phyloP scores from a whole-genome alignment of 2,113 vertebrate species.

The Anoplopoma fimbria region DNA sequence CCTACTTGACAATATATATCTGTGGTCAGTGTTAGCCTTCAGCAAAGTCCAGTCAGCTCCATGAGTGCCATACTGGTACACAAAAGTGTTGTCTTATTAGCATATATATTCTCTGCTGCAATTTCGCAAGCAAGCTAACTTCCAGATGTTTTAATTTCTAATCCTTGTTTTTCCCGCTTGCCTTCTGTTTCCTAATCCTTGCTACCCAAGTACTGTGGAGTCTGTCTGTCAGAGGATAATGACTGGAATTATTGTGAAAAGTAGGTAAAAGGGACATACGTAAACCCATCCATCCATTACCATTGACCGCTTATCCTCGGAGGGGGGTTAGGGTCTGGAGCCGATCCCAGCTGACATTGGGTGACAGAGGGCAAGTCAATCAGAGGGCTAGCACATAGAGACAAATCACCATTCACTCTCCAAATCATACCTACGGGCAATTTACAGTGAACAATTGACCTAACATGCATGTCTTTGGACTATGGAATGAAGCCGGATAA shows the following conservation, averaged over 20 bases:
- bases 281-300: background rate
- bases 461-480: background rate
- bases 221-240: conserved; percentile 40
- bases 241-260: conserved; percentile 27
- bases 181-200: conserved; percentile 65
- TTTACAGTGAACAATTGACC: background rate
- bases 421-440: background rate
- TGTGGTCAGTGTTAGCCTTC: background rate
- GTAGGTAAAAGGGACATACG: conserved; percentile 21
- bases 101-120: conserved; percentile 11
- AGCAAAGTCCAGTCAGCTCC: background rate
- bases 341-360: background rate
- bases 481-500: background rate
- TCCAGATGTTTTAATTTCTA: conserved; percentile 70
- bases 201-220: conserved; percentile 25
- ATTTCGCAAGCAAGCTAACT: conserved; percentile 36
- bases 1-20: background rate
- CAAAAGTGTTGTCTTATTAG: conserved; percentile 31
- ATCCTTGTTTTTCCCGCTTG: conserved; percentile 49
- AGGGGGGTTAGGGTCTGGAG: background rate
- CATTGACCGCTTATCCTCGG: background rate
- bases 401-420: background rate
- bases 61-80: background rate
- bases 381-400: background rate
- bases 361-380: background rate